Conservation (phyloP, 2,888 invertebrate genomes). For the Chelonus formosanus region DNA sequence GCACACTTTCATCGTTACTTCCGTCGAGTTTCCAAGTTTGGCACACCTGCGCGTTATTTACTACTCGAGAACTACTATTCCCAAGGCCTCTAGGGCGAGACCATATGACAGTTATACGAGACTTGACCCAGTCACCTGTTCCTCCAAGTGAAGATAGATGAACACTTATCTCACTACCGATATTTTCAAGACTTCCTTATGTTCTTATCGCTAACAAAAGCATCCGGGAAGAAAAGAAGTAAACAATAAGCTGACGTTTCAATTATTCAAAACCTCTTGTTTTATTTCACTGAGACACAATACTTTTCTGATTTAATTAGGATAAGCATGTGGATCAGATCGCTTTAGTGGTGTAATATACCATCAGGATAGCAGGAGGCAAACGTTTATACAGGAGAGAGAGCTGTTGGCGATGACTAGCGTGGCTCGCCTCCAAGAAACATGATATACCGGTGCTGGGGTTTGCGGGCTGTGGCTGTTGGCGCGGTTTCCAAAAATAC, state of each 20-base stretch:
- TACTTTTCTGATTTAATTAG: conserved; percentile 56
- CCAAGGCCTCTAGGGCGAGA: conserved; percentile 7
- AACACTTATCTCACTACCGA: background rate
- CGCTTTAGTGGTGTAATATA: conserved; percentile 36
- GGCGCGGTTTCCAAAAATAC: conserved; percentile 63
- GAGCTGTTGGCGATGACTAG: conserved; percentile 35
- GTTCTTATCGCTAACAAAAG: conserved; percentile 1
- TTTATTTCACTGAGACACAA: conserved; percentile 15
- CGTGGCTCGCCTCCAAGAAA: conserved; percentile 63
- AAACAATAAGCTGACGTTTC: conserved; percentile 12
- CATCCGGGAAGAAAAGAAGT: background rate
- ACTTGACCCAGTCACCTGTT: conserved; percentile 33
- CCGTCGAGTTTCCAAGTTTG: conserved; percentile 46
- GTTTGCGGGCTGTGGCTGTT: conserved; percentile 49
- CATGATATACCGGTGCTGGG: conserved; percentile 59
- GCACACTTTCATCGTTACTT: conserved; percentile 38
- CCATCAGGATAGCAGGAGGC: conserved; percentile 10
- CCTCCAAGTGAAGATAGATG: conserved; percentile 8
- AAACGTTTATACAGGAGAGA: conserved; percentile 12
- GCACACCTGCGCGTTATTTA: conserved; percentile 53
- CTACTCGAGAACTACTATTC: conserved; percentile 38
- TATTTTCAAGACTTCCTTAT: conserved; percentile 8
- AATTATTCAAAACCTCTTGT: conserved; percentile 10
- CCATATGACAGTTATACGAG: conserved; percentile 32
- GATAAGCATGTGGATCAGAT: conserved; percentile 57